phyloP scores from a whole-genome alignment of 1,140 invertebrate genomes.

The Aphaenogaster ashmeadi region DNA sequence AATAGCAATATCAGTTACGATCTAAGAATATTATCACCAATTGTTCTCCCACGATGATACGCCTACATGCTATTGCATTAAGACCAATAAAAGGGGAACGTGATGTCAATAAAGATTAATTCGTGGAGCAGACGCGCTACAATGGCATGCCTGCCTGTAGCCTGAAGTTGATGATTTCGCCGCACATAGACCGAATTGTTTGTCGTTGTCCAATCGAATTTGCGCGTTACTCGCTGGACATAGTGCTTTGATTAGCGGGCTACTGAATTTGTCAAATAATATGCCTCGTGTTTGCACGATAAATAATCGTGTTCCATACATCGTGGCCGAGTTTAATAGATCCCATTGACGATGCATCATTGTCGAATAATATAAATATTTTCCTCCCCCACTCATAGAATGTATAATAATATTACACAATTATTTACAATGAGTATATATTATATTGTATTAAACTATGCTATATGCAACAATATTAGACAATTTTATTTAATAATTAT shows the following conservation, averaged over 20 bases:
- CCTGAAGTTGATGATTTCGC: conserved; percentile 44
- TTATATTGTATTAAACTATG: neutral
- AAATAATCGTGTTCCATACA: conserved; percentile 34
- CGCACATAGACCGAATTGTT: conserved; percentile 13
- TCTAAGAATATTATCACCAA: neutral
- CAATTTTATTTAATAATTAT: neutral
- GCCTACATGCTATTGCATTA: conserved; percentile 34
- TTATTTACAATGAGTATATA: neutral
- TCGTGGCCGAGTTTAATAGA: neutral
- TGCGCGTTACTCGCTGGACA: conserved; percentile 21
- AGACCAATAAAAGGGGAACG: conserved; percentile 30
- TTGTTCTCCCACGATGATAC: neutral
- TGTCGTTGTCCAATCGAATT: conserved; percentile 32
- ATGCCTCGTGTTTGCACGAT: conserved; percentile 39
- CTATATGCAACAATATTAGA: neutral
- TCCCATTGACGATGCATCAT: neutral
- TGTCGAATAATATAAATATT: conserved; percentile 11
- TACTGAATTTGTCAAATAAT: conserved; percentile 62
- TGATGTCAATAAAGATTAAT: conserved; percentile 62
- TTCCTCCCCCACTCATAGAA: neutral
- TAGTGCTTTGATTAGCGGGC: conserved; percentile 47
- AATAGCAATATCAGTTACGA: neutral
- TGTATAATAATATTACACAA: neutral
- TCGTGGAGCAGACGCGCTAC: conserved; percentile 21
- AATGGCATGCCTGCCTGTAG: neutral